Evolutionary conservation across 1,140 invertebrate genomes (phyloP).

Genomic region (Drosophila baimaii): DNA sequence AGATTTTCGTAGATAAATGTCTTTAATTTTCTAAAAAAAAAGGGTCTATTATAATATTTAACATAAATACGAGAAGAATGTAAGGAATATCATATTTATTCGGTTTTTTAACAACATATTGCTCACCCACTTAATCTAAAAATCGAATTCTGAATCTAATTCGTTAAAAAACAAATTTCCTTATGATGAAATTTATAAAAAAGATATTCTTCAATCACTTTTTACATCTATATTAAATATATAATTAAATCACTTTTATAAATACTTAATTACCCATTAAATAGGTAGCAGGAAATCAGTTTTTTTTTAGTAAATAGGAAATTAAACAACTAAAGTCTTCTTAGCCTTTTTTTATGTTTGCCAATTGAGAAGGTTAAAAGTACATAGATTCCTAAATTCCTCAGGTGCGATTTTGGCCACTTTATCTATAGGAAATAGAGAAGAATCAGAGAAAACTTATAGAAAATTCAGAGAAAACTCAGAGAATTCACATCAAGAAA

Average conservation of each 20-base stretch:
- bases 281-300: neutral
- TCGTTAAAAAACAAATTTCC: too few species aligned
- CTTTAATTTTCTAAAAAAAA: too few species aligned
- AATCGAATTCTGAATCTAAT: too few species aligned
- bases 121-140: too few species aligned
- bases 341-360: neutral
- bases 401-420: conserved; percentile 10
- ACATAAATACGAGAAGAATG: too few species aligned
- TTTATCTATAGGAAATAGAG: neutral
- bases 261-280: neutral
- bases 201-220: neutral
- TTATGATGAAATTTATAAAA: neutral
- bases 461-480: conserved; percentile 7
- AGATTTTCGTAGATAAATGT: too few species aligned
- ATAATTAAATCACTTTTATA: neutral
- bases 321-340: neutral
- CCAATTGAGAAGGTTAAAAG: neutral
- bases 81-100: too few species aligned
- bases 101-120: neutral
- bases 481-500: neutral
- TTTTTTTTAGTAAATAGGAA: conserved; percentile 23
- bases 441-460: neutral
- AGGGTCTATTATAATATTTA: too few species aligned
- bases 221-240: neutral
- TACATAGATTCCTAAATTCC: conserved; percentile 3